These are phyloP conservation scores for Pharmacophagus antenor DNA, from an alignment of 2,888 invertebrate species.

Conservation along the genomic window DNA sequence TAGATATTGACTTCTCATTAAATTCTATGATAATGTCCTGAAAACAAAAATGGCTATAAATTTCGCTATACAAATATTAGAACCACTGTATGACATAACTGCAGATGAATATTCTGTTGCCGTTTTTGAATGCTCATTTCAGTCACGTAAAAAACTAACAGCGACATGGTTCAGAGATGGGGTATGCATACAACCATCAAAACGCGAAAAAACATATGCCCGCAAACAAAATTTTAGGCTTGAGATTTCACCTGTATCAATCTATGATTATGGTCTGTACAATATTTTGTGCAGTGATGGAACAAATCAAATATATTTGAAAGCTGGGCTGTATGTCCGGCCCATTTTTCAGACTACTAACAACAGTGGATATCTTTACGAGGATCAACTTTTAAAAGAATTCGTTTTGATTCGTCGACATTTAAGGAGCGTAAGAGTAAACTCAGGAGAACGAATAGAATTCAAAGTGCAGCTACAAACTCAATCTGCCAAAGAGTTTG, in stretches of 20 bases:
- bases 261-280: conserved; percentile 42
- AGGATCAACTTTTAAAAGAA: conserved; percentile 24
- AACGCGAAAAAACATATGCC: conserved; percentile 34
- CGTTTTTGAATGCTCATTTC: conserved; percentile 40
- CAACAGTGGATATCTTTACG: conserved; percentile 29
- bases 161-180: conserved; percentile 44
- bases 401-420: conserved; percentile 32
- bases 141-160: conserved; percentile 26
- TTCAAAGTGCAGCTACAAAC: conserved; percentile 36
- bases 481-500: conserved; percentile 26
- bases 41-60: not conserved
- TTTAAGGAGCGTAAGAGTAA: conserved; percentile 35
- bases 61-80: conserved; percentile 36
- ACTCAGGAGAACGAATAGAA: conserved; percentile 36
- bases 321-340: conserved; percentile 39
- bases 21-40: too few relatives aligned
- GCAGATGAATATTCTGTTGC: conserved; percentile 35
- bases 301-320: conserved; percentile 32
- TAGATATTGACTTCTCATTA: too few relatives aligned
- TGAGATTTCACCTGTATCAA: conserved; percentile 36
- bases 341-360: conserved; percentile 24
- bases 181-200: conserved; percentile 28
- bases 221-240: conserved; percentile 36
- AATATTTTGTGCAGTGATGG: conserved; percentile 34
- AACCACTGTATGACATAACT: conserved; percentile 38